Conservation (phyloP, 2,113 vertebrate genomes). For the Gavia stellata region DNA sequence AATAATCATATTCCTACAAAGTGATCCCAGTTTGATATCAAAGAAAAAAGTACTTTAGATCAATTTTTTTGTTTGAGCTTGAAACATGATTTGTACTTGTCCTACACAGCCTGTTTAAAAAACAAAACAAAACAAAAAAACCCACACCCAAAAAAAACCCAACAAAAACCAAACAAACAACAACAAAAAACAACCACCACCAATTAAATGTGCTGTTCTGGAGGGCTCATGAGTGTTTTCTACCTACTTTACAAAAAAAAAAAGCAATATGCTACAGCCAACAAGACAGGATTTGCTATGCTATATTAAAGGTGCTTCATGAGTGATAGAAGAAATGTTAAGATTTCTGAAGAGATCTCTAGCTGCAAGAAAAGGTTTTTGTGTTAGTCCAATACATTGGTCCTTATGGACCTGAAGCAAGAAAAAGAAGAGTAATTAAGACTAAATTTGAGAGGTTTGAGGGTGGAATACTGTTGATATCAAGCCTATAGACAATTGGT, state of each 20-base stretch:
- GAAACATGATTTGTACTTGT: slow-evolving; percentile 17
- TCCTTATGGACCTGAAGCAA: background rate
- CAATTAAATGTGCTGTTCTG: background rate
- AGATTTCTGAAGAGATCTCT: background rate
- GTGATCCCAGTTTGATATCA: slow-evolving; percentile 23
- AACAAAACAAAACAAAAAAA: no score
- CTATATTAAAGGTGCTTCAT: background rate
- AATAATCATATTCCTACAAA: background rate
- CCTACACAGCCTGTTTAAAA: background rate
- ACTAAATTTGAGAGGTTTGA: background rate
- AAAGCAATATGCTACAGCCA: background rate
- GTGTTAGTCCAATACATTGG: background rate
- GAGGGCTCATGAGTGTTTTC: background rate
- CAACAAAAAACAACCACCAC: no score
- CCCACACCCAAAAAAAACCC: no score
- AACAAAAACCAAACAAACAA: no score
- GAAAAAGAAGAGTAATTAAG: background rate
- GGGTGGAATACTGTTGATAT: background rate
- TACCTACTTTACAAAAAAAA: background rate
- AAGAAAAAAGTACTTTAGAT: slow-evolving; percentile 14
- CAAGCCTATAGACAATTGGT: background rate
- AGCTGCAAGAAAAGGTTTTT: background rate
- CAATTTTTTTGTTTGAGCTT: slow-evolving; percentile 10
- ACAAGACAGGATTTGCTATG: background rate
- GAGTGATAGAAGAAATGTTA: background rate